Conservation (phyloP, 2,888 invertebrate species). For the Chloroclysta siterata region DNA sequence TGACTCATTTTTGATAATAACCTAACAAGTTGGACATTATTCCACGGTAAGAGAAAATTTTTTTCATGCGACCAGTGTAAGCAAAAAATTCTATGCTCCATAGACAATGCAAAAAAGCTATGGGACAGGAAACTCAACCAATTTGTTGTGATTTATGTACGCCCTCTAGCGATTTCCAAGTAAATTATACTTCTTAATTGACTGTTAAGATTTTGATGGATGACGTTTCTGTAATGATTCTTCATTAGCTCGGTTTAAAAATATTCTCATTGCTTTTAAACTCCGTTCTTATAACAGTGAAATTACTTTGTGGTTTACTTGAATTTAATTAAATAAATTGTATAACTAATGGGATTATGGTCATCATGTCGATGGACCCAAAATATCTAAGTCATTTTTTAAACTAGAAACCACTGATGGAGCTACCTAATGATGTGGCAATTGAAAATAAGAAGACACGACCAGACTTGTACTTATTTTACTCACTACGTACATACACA, state of each 20-base stretch:
- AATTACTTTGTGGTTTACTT: background rate
- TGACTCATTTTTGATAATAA: background rate
- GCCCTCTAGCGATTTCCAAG: constrained; percentile 45
- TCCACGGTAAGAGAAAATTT: constrained; percentile 13
- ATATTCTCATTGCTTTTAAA: constrained; percentile 5
- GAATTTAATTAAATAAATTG: too few species aligned
- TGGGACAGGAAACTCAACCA: constrained; percentile 47
- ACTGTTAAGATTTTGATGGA: constrained; percentile 47
- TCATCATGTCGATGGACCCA: too few species aligned
- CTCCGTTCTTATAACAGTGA: background rate
- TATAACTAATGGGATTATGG: too few species aligned
- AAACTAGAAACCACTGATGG: too few species aligned
- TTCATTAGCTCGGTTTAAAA: constrained; percentile 16
- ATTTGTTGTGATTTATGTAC: constrained; percentile 48
- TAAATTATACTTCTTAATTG: constrained; percentile 52
- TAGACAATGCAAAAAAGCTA: constrained; percentile 43
- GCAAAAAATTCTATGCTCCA: constrained; percentile 29
- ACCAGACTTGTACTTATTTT: too few species aligned
- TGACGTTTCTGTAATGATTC: constrained; percentile 34
- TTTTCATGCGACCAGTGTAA: constrained; percentile 20
- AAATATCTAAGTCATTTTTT: too few species aligned
- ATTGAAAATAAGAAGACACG: too few species aligned
- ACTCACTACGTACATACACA: too few species aligned
- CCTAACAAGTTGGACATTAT: background rate
- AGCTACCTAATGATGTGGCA: too few species aligned